These are phyloP conservation scores for Sarotherodon lohbergeri DNA, from an alignment of 2,113 vertebrate genomes.

Conservation along the genomic window DNA sequence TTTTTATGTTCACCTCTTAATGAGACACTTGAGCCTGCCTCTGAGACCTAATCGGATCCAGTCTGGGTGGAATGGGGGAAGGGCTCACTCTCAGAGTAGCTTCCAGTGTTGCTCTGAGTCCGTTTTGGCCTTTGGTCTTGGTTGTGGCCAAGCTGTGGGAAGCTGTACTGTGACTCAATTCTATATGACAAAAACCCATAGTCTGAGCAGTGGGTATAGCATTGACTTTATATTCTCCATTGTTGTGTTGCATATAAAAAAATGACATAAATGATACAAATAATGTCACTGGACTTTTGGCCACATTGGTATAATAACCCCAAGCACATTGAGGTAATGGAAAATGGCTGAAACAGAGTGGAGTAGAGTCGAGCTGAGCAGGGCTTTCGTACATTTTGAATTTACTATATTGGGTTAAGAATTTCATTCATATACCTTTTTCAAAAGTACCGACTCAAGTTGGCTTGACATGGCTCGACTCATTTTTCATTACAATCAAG, in stretches of 20 bases:
- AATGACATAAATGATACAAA: neutral
- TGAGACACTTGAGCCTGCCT: neutral
- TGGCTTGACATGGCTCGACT: neutral
- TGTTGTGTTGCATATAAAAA: neutral
- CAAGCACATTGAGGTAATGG: neutral
- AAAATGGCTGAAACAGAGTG: neutral
- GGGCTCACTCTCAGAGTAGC: neutral
- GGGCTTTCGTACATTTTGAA: fast-evolving
- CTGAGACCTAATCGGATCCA: neutral
- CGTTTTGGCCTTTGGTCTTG: neutral
- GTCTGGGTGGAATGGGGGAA: neutral
- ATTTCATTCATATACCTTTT: neutral
- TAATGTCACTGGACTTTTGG: neutral
- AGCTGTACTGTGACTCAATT: neutral
- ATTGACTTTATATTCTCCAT: neutral
- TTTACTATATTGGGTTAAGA: too few relatives aligned
- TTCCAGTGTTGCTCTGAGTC: neutral
- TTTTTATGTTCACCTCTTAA: neutral
- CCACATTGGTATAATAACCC: neutral
- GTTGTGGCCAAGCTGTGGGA: neutral
- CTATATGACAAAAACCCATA: neutral
- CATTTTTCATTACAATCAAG: neutral
- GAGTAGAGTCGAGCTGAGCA: neutral
- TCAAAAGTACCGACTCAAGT: fast-evolving
- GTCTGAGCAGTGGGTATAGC: neutral